A percentile compares a stretch with the other conserved stretches of the same genome.
These are phyloP conservation scores for Gavialis gangeticus DNA, from an alignment of 2,113 vertebrate genomes.

Conservation along the genomic window DNA sequence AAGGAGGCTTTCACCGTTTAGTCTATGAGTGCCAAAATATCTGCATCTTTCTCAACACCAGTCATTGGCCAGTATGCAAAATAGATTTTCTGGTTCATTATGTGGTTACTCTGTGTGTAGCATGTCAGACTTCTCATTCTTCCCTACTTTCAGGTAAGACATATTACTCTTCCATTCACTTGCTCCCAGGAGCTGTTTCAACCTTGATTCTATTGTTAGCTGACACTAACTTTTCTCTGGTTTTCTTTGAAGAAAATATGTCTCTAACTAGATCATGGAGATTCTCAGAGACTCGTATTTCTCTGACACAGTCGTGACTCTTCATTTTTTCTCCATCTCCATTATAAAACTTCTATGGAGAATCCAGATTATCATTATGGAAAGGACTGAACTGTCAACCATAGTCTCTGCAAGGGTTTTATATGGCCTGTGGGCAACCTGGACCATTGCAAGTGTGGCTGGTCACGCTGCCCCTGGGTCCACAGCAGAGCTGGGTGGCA, in stretches of 20 bases:
- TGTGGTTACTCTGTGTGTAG: rapidly evolving
- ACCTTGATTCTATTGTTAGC: background rate
- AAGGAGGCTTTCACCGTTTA: too few relatives aligned
- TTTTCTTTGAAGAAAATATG: background rate
- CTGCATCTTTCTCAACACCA: background rate
- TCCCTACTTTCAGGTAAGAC: background rate
- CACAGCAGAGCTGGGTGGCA: too few relatives aligned
- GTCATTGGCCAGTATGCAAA: background rate
- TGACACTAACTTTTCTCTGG: background rate
- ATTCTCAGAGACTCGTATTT: slow-evolving; percentile 1
- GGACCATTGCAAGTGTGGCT: too few relatives aligned
- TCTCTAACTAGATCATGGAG: background rate
- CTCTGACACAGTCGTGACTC: background rate
- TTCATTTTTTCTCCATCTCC: background rate
- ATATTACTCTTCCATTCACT: background rate
- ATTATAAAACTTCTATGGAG: background rate
- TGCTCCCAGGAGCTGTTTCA: background rate
- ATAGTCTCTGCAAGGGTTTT: background rate
- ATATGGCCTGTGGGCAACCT: background rate
- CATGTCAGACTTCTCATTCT: background rate
- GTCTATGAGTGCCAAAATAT: background rate
- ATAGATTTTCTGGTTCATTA: slow-evolving; percentile 7
- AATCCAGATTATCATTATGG: background rate
- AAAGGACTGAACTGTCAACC: background rate
- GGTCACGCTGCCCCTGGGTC: too few relatives aligned